These are phyloP conservation scores for Metaphire vulgaris DNA, from an alignment of 1,140 invertebrate genomes.

Conservation along the genomic window DNA sequence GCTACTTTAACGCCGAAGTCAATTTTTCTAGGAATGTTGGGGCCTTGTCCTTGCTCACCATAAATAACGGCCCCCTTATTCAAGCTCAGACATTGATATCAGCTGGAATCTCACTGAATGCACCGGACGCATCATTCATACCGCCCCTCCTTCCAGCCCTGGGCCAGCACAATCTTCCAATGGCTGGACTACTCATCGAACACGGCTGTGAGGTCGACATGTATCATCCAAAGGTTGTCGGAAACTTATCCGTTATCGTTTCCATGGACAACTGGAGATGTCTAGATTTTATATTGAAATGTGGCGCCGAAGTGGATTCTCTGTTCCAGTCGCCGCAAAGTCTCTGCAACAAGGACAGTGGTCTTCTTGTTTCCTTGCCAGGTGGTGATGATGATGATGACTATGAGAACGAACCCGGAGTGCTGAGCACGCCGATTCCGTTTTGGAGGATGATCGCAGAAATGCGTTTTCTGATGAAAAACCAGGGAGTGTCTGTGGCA, in stretches of 20 bases:
- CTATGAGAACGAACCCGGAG: background rate
- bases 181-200: conserved; percentile 35
- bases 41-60: conserved; percentile 7
- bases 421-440: background rate
- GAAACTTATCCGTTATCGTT: conserved; percentile 35
- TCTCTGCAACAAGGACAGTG: background rate
- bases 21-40: background rate
- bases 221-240: conserved; percentile 34
- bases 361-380: background rate
- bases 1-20: conserved; percentile 8
- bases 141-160: conserved; percentile 38
- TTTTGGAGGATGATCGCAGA: background rate
- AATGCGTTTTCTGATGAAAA: background rate
- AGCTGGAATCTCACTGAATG: conserved; percentile 7
- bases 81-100: background rate
- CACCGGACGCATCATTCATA: background rate
- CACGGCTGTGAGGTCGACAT: conserved; percentile 37
- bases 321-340: no score
- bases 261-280: conserved; percentile 9
- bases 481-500: background rate
- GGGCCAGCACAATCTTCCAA: conserved; percentile 30
- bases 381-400: background rate
- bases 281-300: conserved; percentile 7
- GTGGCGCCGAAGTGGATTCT: conserved; percentile 22
- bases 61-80: conserved; percentile 18